Base-by-base conservation (phyloP, 2,888 invertebrate genomes). In the Alentia gelatinosa region DNA sequence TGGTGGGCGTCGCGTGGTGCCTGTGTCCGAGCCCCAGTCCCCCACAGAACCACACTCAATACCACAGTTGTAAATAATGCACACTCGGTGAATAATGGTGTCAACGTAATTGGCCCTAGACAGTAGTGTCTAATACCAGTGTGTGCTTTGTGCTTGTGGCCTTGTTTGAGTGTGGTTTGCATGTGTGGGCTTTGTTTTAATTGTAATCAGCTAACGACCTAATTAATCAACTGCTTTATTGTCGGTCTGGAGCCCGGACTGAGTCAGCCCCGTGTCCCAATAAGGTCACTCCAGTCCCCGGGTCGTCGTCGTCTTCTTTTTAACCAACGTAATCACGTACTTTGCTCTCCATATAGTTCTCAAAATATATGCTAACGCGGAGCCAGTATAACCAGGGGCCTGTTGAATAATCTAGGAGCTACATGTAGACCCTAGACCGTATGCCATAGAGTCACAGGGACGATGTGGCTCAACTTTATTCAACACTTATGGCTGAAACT, bases 151-250 rank as follows among this genome's bases (percentile, higher is more conserved):
- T 39, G 35, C 79, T 79, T 79, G 26, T 79, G 23, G 3, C 79
- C 79, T 0, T 79, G 39, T 7, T 79, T 7, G 79, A 15, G 37
- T 23, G 39, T 19, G 23, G 37, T 9, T 35, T 19, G 79, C 79
- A 79, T 39, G 79, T 23, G 79, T 39, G 39, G 37, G 37, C 79
- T 19, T 79, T 79, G 79, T 79, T 79, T 79, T 79, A 79, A 79
- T 79, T 79, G 79, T 79, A 37, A 79, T 79, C 79, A 35, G 39
- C 39, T 35, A 39, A 39, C 37, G 9, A 39, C 79, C 15, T 37
- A 26, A 79, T 79, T 79, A 79, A 79, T 79, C 39, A 79, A 37
- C 12, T 15, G 37, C n/a, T 35, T 79, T 39, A 79, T 33, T 33
- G 74, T 74, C 74, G 26, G n/a, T 33, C 74, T 33, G 30, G 74